Percentiles rank a stretch among this genome's conserved stretches.
These are phyloP conservation scores for Patella caerulea DNA, from an alignment of 2,888 invertebrate species.

Conservation along the genomic window DNA sequence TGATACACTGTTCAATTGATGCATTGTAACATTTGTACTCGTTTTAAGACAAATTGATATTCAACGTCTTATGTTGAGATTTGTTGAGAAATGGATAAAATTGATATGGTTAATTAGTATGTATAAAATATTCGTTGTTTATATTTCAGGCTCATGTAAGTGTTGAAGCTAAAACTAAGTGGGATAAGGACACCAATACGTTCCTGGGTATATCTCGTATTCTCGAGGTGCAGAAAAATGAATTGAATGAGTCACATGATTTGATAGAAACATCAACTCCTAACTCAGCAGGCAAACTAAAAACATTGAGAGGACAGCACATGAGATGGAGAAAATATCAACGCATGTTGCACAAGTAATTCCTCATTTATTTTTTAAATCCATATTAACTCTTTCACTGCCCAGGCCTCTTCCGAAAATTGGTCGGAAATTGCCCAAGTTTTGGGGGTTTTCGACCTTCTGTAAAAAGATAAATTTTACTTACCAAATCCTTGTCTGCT, in stretches of 20 bases:
- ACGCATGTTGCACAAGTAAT: conserved; percentile 50
- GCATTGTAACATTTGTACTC: too few relatives aligned
- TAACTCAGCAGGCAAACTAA: conserved; percentile 40
- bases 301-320: conserved; percentile 57
- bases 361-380: conserved; percentile 16
- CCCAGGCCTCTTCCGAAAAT: too few relatives aligned
- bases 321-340: conserved; percentile 57
- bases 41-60: too few relatives aligned
- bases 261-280: conserved; percentile 39
- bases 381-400: too few relatives aligned
- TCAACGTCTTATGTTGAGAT: too few relatives aligned
- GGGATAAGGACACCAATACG: conserved; percentile 44
- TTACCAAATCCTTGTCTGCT: too few relatives aligned
- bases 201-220: conserved; percentile 47
- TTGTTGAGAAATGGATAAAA: too few relatives aligned
- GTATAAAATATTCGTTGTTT: neutral
- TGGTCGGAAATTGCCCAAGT: too few relatives aligned
- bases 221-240: conserved; percentile 41
- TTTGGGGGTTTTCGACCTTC: too few relatives aligned
- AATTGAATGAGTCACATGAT: conserved; percentile 38
- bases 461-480: too few relatives aligned
- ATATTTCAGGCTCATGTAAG: conserved; percentile 48
- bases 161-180: conserved; percentile 52
- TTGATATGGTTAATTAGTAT: too few relatives aligned
- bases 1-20: too few relatives aligned